These are phyloP conservation scores for Ameiurus melas DNA, from an alignment of 2,113 vertebrate species.

Conservation along the genomic window DNA sequence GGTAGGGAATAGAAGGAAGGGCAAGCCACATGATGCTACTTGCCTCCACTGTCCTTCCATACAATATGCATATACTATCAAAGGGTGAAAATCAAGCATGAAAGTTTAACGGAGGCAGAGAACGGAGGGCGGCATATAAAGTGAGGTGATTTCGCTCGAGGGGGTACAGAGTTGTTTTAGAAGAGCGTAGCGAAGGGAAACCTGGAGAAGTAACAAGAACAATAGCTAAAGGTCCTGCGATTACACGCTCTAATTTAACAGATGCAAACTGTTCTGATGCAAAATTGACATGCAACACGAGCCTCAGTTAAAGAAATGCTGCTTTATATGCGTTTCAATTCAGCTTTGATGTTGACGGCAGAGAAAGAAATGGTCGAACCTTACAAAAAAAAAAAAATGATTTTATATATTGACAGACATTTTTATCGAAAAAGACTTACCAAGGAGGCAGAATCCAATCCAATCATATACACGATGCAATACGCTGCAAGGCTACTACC, in stretches of 20 bases:
- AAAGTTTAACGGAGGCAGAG: slow-evolving; percentile 72
- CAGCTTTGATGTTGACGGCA: not conserved
- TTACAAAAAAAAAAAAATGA: slow-evolving; percentile 9
- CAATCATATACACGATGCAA: slow-evolving; percentile 11
- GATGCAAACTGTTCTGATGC: slow-evolving; percentile 32
- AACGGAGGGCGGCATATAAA: slow-evolving; percentile 57
- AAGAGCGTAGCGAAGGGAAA: slow-evolving; percentile 63
- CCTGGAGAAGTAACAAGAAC: slow-evolving; percentile 59
- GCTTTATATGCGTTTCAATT: slow-evolving; percentile 1
- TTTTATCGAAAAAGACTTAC: not conserved
- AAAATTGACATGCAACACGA: slow-evolving; percentile 25
- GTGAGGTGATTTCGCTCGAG: slow-evolving; percentile 65
- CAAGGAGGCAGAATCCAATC: not conserved
- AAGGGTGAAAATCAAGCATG: slow-evolving; percentile 71
- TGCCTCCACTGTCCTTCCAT: slow-evolving; percentile 66
- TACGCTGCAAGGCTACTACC: not conserved
- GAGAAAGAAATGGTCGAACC: slow-evolving; percentile 14
- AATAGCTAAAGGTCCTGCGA: slow-evolving; percentile 63
- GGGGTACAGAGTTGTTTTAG: slow-evolving; percentile 72
- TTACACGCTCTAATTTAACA: slow-evolving; percentile 52
- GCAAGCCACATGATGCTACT: slow-evolving; percentile 56
- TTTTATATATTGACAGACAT: not conserved
- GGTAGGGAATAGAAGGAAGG: slow-evolving; percentile 34
- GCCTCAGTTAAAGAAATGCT: slow-evolving; percentile 8
- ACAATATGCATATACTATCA: slow-evolving; percentile 74